Evolutionary conservation across 2,113 vertebrate species (phyloP).

Genomic region (Pungitius pungitius): DNA sequence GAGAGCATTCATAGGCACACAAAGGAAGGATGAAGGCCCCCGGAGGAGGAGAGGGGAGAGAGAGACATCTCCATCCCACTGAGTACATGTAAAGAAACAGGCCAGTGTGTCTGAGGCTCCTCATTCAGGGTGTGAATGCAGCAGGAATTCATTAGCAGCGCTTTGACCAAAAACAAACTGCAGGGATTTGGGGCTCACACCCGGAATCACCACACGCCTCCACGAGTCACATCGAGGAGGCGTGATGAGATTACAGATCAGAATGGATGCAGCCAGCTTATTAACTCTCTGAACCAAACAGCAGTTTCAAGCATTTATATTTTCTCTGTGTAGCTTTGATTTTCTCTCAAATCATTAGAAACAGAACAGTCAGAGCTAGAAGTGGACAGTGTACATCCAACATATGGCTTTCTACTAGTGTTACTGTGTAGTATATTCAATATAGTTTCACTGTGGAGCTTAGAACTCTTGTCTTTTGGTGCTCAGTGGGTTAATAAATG

Average conservation of each 20-base stretch:
- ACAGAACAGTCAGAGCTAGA: too few relatives aligned
- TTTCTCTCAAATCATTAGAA: too few relatives aligned
- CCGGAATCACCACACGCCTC: not conserved
- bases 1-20: slow-evolving; percentile 47
- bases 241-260: not conserved
- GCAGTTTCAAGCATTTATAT: too few relatives aligned
- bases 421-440: too few relatives aligned
- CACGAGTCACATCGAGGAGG: not conserved
- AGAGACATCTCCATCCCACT: slow-evolving; percentile 52
- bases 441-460: too few relatives aligned
- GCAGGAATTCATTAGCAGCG: slow-evolving; percentile 40
- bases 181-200: slow-evolving; percentile 32
- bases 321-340: too few relatives aligned
- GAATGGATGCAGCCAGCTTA: not conserved
- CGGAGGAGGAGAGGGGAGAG: slow-evolving; percentile 20
- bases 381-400: too few relatives aligned
- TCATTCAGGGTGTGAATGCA: slow-evolving; percentile 56
- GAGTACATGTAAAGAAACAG: slow-evolving; percentile 33
- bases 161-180: slow-evolving; percentile 31
- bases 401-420: too few relatives aligned
- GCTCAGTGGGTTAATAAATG: too few relatives aligned
- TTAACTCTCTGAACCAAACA: not conserved
- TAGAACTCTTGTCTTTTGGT: too few relatives aligned
- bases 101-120: slow-evolving; percentile 41
- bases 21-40: slow-evolving; percentile 39